phyloP scores from a whole-genome alignment of 30 jellyfish, hydroid and myxozoan species.

The Pseudorhiza aurosa region DNA sequence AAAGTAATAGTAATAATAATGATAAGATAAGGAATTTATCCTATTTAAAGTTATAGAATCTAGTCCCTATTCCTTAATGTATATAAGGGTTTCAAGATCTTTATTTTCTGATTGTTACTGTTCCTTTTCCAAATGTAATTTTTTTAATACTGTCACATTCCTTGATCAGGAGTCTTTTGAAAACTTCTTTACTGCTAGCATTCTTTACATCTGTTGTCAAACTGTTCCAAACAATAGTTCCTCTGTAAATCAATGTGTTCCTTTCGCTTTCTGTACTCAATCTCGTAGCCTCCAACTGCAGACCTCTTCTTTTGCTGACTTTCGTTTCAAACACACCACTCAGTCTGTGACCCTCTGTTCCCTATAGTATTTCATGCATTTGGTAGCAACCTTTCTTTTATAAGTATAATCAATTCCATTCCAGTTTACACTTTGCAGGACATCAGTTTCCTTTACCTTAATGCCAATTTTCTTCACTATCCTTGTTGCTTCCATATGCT shows the following conservation, averaged over 20 bases:
- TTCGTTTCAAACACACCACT: slow-evolving; percentile 13
- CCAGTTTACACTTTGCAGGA: background rate
- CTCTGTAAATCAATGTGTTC: slow-evolving; percentile 2
- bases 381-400: background rate
- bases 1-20: too few relatives aligned
- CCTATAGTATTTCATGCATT: slow-evolving; percentile 11
- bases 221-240: slow-evolving; percentile 9
- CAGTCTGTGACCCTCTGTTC: slow-evolving; percentile 35
- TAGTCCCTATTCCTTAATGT: too few relatives aligned
- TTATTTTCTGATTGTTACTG: too few relatives aligned
- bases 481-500: slow-evolving; percentile 16
- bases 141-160: background rate
- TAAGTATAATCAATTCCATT: background rate
- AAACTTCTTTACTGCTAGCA: slow-evolving; percentile 5
- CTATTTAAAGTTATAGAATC: too few relatives aligned
- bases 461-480: background rate
- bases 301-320: slow-evolving; percentile 41
- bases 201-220: background rate
- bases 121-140: too few relatives aligned
- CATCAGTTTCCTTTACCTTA: background rate
- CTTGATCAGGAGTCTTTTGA: background rate
- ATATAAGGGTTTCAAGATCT: too few relatives aligned
- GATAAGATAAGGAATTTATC: too few relatives aligned
- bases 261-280: background rate
- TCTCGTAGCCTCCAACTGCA: slow-evolving; percentile 21